Evolutionary conservation across 2,797 vertebrate species (phyloP).

Genomic region (Acomys russatus): DNA sequence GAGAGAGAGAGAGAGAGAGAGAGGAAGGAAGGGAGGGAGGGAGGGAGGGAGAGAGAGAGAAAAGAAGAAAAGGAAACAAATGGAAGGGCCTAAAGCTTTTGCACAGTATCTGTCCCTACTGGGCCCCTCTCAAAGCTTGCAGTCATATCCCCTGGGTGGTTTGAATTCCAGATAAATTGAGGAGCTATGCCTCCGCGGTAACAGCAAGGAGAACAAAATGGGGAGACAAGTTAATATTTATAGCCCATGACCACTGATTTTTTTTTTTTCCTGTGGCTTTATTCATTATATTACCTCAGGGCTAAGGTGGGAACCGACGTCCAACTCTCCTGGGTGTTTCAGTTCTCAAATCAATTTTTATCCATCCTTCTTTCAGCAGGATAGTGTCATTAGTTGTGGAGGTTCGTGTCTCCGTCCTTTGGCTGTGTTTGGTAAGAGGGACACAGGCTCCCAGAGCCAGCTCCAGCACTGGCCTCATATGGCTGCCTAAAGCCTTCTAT

Average conservation of each 20-base stretch:
- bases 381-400: background rate
- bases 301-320: background rate
- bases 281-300: conserved; percentile 4
- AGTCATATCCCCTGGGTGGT: background rate
- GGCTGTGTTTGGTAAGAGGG: background rate
- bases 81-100: background rate
- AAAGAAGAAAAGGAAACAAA: background rate
- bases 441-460: background rate
- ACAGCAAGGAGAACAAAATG: conserved; percentile 68
- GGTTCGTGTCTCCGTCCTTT: background rate
- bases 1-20: no score
- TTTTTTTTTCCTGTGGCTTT: background rate
- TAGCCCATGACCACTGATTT: conserved; percentile 52
- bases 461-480: background rate
- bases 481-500: background rate
- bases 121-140: background rate
- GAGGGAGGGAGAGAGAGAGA: background rate
- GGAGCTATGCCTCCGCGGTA: conserved; percentile 76
- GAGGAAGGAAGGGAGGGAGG: no score
- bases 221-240: conserved; percentile 69
- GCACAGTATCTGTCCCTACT: background rate
- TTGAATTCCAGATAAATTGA: conserved; percentile 62
- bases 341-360: background rate
- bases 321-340: background rate
- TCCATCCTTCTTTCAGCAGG: background rate